A percentile compares a stretch with the other conserved stretches of the same genome.
These are phyloP conservation scores for Pluvialis apricaria DNA, from an alignment of 2,113 vertebrate genomes.

Conservation along the genomic window DNA sequence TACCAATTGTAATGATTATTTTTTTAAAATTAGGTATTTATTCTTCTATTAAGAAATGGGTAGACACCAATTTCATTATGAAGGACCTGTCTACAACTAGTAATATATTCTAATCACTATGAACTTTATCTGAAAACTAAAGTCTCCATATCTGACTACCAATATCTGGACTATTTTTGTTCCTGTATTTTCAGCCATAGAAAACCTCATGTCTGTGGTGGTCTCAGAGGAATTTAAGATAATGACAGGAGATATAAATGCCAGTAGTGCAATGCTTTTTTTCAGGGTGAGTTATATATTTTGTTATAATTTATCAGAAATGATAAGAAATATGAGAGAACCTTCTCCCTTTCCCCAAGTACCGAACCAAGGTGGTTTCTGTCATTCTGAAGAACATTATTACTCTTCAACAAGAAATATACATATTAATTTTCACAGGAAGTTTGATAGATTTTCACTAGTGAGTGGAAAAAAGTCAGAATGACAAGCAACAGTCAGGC, in stretches of 20 bases:
- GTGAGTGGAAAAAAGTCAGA: background rate
- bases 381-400: background rate
- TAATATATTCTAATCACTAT: background rate
- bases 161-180: background rate
- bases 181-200: background rate
- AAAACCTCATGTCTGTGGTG: background rate
- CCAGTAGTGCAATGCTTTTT: background rate
- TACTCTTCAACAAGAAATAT: background rate
- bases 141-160: background rate
- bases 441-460: background rate
- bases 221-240: background rate
- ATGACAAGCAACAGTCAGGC: background rate
- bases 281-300: background rate
- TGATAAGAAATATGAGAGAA: background rate
- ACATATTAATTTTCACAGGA: background rate
- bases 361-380: background rate
- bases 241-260: background rate
- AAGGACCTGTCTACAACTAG: background rate
- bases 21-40: background rate
- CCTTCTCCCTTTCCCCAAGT: background rate
- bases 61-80: background rate
- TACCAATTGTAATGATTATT: background rate
- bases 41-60: background rate
- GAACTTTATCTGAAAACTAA: constrained; percentile 1
- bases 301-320: background rate